Base-by-base conservation (phyloP, 2,113 vertebrate species). In the Rhinolophus ferrumequinum region DNA sequence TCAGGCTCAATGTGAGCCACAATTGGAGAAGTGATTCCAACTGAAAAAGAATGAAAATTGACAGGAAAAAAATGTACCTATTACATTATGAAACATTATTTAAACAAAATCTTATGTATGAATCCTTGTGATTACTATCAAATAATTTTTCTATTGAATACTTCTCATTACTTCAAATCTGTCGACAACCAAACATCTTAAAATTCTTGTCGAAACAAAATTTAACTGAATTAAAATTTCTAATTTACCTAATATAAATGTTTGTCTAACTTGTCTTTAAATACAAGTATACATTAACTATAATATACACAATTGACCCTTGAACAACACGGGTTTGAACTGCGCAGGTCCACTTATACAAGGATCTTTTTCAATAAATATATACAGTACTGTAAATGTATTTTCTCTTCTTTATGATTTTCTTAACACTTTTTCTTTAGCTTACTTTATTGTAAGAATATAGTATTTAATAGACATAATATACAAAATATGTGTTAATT, bases 1-100 rank as follows among this genome's bases (percentile, higher is more conserved):
- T 99, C 90, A 99, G 98, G 97, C 99, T 99, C 98, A 99, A 99
- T 47, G 99, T 99, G 97, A 99, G 98, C 99, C 99, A 99, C 75
- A 99, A 99, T 95, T 99, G 99, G 93, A 99, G 98, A 85, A 99
- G 98, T 13, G 99, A 99, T 98, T 99, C 99, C 98, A 99, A 98
- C 99, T 99, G 95, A 16, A 93, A 98, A 94, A 94, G 77, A 96
- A 89, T 66, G 3, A 5, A 28, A 96, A n/a, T 81, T n/a, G 26
- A 64, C 81, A 60, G 30, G 16, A 50, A 84, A 89, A 38, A 76
- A 87, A 66, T 22, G 28, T 67, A 44, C 4, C 88, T 85, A 67
- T 93, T 90, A 79, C 14, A 75, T 66, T 77, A 88, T 13, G 26
- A 95, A 93, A 58, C 35, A 76, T 0, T 7, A 80, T 60, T 62